Percentiles rank a stretch among this genome's conserved stretches.
Conservation (phyloP, 2,888 invertebrate species). For the Villa cingulata region DNA sequence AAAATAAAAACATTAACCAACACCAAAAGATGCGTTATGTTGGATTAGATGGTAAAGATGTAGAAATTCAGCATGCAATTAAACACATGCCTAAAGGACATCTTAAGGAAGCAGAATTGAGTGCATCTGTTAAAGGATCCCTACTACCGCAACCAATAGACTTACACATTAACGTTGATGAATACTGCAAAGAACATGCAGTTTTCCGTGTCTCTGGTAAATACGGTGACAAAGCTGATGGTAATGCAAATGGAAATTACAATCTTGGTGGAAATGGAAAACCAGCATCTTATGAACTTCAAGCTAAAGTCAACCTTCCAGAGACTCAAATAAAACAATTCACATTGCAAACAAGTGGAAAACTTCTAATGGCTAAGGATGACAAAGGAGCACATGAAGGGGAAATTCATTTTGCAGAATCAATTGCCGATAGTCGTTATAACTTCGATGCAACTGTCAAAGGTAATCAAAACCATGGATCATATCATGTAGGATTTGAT, state of each 20-base stretch:
- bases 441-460: conserved; percentile 17
- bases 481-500: conserved; percentile 14
- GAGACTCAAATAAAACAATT: conserved; percentile 40
- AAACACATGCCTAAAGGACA: conserved; percentile 32
- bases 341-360: conserved; percentile 28
- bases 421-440: conserved; percentile 15
- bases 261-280: conserved; percentile 28
- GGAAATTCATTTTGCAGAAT: conserved; percentile 19
- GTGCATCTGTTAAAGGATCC: conserved; percentile 23
- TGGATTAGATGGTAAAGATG: conserved; percentile 32
- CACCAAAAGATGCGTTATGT: conserved; percentile 34
- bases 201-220: conserved; percentile 35
- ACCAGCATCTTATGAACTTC: conserved; percentile 38
- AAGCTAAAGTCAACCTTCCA: conserved; percentile 41
- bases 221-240: conserved; percentile 36
- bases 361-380: conserved; percentile 23
- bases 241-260: conserved; percentile 36
- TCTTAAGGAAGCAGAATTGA: conserved; percentile 23
- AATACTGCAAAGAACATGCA: conserved; percentile 24
- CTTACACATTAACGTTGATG: conserved; percentile 21
- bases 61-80: conserved; percentile 9
- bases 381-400: conserved; percentile 15
- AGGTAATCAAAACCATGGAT: conserved; percentile 21
- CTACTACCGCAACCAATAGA: conserved; percentile 29
- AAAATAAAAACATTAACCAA: conserved; percentile 33